These are phyloP conservation scores for Pangasius mekongensis DNA, from an alignment of 2,797 vertebrate genomes.

Conservation along the genomic window DNA sequence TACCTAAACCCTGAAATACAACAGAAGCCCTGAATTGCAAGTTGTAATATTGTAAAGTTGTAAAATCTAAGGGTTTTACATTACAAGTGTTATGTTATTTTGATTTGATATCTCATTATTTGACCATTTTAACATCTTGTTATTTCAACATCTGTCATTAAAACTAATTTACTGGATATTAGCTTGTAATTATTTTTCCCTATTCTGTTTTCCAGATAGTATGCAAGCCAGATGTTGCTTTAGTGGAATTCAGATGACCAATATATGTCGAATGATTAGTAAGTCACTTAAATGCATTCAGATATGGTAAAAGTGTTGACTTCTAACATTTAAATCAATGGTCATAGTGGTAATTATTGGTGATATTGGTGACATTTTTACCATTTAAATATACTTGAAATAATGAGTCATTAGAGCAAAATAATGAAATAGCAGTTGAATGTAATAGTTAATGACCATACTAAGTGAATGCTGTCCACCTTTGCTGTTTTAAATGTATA, in stretches of 20 bases:
- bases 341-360: not conserved
- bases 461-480: not conserved
- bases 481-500: not conserved
- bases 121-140: not conserved
- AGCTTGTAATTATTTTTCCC: not conserved
- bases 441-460: not conserved
- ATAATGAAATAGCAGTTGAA: not conserved
- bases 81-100: not conserved
- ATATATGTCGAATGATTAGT: not conserved
- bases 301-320: not conserved
- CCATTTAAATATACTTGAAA: not conserved
- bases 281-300: not conserved
- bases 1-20: not conserved
- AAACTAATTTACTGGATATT: not conserved
- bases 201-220: not conserved
- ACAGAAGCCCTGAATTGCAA: not conserved
- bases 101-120: not conserved
- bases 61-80: not conserved
- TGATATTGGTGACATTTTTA: not conserved
- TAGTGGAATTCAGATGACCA: not conserved
- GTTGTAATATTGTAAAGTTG: not conserved
- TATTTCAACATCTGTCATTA: not conserved
- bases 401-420: not conserved
- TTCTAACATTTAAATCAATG: not conserved
- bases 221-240: not conserved